Percentiles rank a stretch among this genome's conserved stretches.
These are phyloP conservation scores for Sigmodon hispidus DNA, from an alignment of 2,113 vertebrate genomes.

Conservation along the genomic window DNA sequence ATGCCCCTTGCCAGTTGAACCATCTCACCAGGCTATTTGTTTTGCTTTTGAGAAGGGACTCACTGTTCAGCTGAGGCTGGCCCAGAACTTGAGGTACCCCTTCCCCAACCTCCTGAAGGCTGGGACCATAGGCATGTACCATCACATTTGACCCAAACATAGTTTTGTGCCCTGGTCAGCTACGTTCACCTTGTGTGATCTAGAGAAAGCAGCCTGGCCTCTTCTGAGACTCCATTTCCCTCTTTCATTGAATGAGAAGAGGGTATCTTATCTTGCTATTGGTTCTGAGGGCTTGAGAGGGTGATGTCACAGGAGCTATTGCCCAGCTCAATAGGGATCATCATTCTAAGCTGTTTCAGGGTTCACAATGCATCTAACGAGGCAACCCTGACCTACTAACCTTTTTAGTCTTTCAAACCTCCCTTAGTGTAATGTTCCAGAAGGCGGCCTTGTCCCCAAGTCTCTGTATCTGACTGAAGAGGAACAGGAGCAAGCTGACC, in stretches of 20 bases:
- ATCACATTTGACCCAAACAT: not conserved
- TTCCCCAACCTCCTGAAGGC: not conserved
- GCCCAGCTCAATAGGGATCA: not conserved
- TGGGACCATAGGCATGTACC: not conserved
- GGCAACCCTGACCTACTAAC: not conserved
- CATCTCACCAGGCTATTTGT: not conserved
- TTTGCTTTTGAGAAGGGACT: not conserved
- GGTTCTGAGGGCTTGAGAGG: not conserved
- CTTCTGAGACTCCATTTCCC: not conserved
- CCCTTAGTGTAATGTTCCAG: conserved; percentile 88
- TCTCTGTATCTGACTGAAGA: conserved; percentile 88
- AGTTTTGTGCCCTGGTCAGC: not conserved
- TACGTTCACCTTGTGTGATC: not conserved
- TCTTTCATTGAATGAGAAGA: not conserved
- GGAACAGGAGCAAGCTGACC: conserved; percentile 84
- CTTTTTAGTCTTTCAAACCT: not conserved
- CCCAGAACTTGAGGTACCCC: not conserved
- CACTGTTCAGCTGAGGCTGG: not conserved
- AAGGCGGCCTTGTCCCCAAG: conserved; percentile 91
- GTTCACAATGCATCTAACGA: not conserved
- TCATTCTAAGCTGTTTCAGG: not conserved
- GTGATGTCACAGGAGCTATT: not conserved
- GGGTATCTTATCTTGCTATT: not conserved
- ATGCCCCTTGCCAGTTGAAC: not conserved
- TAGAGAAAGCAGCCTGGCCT: not conserved